These are phyloP conservation scores for Candoia aspera DNA, from an alignment of 2,113 vertebrate genomes.

Conservation along the genomic window DNA sequence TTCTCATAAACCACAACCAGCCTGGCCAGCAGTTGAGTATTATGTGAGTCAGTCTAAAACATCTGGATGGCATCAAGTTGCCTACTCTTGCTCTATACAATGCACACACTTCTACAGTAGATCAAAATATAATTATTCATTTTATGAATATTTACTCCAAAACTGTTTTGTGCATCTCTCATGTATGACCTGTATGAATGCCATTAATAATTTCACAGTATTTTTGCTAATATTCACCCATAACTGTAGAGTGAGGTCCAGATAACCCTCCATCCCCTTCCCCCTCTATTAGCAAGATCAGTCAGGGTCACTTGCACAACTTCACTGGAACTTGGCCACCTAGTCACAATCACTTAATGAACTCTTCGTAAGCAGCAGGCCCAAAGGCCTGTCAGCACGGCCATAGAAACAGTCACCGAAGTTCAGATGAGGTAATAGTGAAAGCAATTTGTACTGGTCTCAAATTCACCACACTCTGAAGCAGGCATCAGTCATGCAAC, in stretches of 20 bases:
- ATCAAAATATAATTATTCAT: background rate
- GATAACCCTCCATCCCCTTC: constrained; percentile 3
- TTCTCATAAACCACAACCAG: background rate
- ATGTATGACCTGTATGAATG: background rate
- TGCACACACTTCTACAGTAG: background rate
- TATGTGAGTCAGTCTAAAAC: background rate
- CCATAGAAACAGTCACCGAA: background rate
- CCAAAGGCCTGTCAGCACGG: background rate
- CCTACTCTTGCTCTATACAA: background rate
- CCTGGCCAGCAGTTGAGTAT: background rate
- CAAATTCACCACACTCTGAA: background rate
- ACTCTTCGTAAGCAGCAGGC: background rate
- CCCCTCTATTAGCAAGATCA: background rate
- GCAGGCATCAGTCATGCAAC: background rate
- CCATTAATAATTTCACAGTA: background rate
- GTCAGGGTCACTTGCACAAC: constrained; percentile 10
- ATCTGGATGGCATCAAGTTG: background rate
- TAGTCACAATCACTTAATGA: constrained; percentile 20
- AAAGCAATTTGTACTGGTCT: background rate
- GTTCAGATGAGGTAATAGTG: background rate
- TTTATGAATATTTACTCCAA: background rate
- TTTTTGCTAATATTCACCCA: background rate
- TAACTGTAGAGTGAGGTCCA: background rate
- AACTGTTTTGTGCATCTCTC: background rate
- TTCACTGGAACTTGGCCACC: constrained; percentile 6